Conservation (phyloP, 1,140 invertebrate species). For the Drosophila tristis region DNA sequence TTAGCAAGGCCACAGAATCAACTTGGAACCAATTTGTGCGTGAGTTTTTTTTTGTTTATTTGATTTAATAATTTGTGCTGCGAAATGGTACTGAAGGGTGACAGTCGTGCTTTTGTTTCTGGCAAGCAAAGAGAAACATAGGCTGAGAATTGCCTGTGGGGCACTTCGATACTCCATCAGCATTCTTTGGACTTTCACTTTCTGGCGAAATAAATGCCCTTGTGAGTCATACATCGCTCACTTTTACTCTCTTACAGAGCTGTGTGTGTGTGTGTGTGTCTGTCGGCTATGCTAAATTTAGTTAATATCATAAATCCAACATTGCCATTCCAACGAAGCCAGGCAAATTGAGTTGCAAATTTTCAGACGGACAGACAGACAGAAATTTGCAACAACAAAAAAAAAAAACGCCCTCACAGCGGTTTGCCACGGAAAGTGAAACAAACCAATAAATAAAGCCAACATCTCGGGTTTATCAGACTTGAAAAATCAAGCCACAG, state of each 20-base stretch:
- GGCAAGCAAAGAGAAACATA: too few species aligned
- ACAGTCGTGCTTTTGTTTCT: too few species aligned
- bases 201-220: too few species aligned
- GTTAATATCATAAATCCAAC: constrained; percentile 22
- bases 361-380: constrained; percentile 1
- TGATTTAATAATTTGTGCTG: background rate
- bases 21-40: background rate
- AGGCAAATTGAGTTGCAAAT: constrained; percentile 56
- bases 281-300: constrained; percentile 2
- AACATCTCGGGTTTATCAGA: constrained; percentile 66
- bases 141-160: background rate
- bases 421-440: constrained; percentile 55
- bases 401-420: constrained; percentile 48
- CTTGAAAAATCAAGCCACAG: constrained; percentile 51
- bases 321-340: background rate
- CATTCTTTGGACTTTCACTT: too few species aligned
- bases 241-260: too few species aligned
- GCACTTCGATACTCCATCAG: background rate
- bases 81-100: too few species aligned
- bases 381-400: constrained; percentile 20
- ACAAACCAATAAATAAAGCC: constrained; percentile 68
- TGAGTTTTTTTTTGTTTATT: background rate
- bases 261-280: background rate
- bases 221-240: too few species aligned
- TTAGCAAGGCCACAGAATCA: constrained; percentile 45